Base-by-base conservation (phyloP, 1,140 invertebrate genomes). In the Brevipalpus yothersi region DNA sequence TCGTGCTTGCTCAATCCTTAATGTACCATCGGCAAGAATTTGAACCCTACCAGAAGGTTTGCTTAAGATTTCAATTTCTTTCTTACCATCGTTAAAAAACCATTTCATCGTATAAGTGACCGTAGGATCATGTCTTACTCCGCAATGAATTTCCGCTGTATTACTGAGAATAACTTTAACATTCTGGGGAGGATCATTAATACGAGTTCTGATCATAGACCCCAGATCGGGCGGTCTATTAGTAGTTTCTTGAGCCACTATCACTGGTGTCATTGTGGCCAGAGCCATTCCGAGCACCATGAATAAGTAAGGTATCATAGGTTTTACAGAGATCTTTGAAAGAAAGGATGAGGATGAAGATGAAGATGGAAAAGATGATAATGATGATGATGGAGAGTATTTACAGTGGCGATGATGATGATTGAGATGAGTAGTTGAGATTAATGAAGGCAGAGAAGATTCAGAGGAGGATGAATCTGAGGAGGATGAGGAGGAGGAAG, bases 61-160 rank as follows among this genome's bases (percentile, higher is more conserved):
- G 13, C 17, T 57, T 1, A 49, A 9, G 15, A 47, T 60, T 9
- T 58, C 60, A 31, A 31, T 31, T 31, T 31, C 31, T 31, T 31
- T 31, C 31, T 31, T 31, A 42, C 57, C 59, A 45, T 62, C 60
- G 43, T 60, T 83, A 66, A 88, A 84, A 70, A 82, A 88, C 92
- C 91, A 96, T 63, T 83, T 79, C 63, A 94, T 81, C 63, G 83
- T 80, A 66, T 82, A 89, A n/a, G 82, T 79, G n/a, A 94, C 83
- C 62, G 80, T 80, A 21, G 84, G 81, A 73, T 94, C 90, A 67
- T 82, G 85, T n/a, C 82, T 88, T 39, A 94, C 83, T 75, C 84
- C 87, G 73, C 92, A 96, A 66, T 89, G 84, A 56, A 96, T 73
- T 19, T 83, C 82, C 1, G 89, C 89, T 41, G 84, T 89, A 56